Evolutionary conservation across 2,888 invertebrate species (phyloP).

Genomic region (Drosophila histrio): DNA sequence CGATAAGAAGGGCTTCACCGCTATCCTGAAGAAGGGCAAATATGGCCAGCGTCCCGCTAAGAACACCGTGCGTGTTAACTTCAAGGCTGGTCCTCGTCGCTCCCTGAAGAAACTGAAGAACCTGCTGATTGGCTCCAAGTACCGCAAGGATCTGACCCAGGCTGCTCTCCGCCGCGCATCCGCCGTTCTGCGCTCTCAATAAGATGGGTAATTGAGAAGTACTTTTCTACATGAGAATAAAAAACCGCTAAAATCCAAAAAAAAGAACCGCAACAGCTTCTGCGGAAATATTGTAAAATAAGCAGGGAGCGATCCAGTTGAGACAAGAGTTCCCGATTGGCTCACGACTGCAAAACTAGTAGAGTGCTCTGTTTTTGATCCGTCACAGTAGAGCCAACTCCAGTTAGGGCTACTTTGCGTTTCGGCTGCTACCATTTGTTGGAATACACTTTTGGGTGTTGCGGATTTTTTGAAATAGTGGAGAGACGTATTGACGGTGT

Average conservation of each 20-base stretch:
- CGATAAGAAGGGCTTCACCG: constrained; percentile 97
- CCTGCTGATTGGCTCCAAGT: constrained; percentile 91
- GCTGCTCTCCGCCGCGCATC: constrained; percentile 96
- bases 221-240: constrained; percentile 73
- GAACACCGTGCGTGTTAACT: constrained; percentile 89
- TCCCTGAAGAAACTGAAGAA: constrained; percentile 93
- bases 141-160: constrained; percentile 92
- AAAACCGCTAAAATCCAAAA: constrained; percentile 45
- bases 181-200: constrained; percentile 95
- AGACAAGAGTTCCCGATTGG: too few species aligned
- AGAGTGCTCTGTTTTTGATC: too few species aligned
- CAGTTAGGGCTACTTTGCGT: too few species aligned
- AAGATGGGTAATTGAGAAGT: constrained; percentile 53
- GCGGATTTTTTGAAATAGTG: too few species aligned
- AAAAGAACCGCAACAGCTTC: too few species aligned
- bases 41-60: constrained; percentile 91
- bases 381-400: too few species aligned
- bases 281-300: too few species aligned
- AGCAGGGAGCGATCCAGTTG: too few species aligned
- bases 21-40: constrained; percentile 92
- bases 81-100: constrained; percentile 95
- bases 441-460: too few species aligned
- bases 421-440: too few species aligned
- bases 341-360: too few species aligned
- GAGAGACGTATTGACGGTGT: too few species aligned